Conservation (phyloP, 1,140 invertebrate genomes). For the Ladona fulva region DNA sequence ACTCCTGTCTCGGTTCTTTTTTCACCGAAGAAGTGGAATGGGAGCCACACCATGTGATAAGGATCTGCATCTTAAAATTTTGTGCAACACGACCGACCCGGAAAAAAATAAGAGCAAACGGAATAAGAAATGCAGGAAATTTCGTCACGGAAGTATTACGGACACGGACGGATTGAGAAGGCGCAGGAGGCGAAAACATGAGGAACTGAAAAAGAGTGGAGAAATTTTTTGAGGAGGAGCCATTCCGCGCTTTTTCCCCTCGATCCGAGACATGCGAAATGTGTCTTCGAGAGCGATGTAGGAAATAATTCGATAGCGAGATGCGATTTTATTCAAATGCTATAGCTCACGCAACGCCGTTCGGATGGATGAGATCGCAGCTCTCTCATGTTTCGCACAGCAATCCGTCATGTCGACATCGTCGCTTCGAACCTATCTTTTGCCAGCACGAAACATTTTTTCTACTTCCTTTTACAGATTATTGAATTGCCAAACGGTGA, state of each 20-base stretch:
- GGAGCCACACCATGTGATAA: background rate
- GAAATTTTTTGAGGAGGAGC: background rate
- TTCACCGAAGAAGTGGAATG: background rate
- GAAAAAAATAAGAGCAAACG: background rate
- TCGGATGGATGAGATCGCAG: too few species aligned
- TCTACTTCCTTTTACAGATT: too few species aligned
- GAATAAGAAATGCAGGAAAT: background rate
- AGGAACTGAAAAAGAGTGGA: background rate
- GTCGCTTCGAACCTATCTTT: too few species aligned
- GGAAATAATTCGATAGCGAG: background rate
- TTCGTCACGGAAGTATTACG: background rate
- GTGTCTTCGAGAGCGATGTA: background rate
- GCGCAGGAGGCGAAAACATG: background rate
- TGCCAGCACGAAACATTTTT: too few species aligned
- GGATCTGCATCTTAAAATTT: conserved; percentile 5
- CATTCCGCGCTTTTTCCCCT: background rate
- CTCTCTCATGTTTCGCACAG: too few species aligned
- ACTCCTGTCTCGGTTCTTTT: background rate
- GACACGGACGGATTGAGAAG: background rate
- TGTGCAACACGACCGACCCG: background rate
- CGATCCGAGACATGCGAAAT: background rate
- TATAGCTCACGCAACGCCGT: too few species aligned
- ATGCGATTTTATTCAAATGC: background rate
- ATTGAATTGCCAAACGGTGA: too few species aligned
- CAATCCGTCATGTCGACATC: too few species aligned